phyloP scores from a whole-genome alignment of 2,888 invertebrate species.

The Erannis defoliaria region DNA sequence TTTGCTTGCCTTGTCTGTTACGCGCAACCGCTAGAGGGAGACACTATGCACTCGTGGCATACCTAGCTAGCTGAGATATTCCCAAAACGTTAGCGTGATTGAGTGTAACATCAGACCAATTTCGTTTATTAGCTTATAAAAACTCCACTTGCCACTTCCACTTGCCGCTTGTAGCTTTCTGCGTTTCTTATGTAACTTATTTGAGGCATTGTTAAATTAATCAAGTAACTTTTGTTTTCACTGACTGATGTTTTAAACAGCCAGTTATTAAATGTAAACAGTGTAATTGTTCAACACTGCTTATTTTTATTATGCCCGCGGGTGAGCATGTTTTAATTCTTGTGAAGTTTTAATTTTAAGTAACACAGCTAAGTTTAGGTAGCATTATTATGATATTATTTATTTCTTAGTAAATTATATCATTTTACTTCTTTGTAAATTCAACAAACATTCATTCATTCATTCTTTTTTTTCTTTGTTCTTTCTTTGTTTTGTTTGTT shows the following conservation, averaged over 20 bases:
- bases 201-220: slow-evolving; percentile 33
- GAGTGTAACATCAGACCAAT: too few relatives aligned
- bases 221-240: slow-evolving; percentile 48
- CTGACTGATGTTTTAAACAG: slow-evolving; percentile 43
- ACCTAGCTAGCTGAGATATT: too few relatives aligned
- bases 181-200: slow-evolving; percentile 32
- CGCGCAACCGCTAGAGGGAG: slow-evolving; percentile 33
- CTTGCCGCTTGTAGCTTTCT: too few relatives aligned
- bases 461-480: too few relatives aligned
- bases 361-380: neutral
- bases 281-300: slow-evolving; percentile 11
- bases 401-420: too few relatives aligned
- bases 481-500: too few relatives aligned
- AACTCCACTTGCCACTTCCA: too few relatives aligned
- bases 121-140: too few relatives aligned
- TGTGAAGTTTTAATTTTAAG: neutral
- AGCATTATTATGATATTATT: neutral
- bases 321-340: neutral
- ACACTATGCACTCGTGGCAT: too few relatives aligned
- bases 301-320: slow-evolving; percentile 9
- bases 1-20: slow-evolving; percentile 9
- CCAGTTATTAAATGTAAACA: slow-evolving; percentile 27
- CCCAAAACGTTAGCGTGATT: too few relatives aligned
- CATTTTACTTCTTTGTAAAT: too few relatives aligned
- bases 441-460: too few relatives aligned